These are phyloP conservation scores for Strongylocentrotus purpuratus DNA, from an alignment of 35 echinoderm and acorn worm genomes.

Conservation along the genomic window DNA sequence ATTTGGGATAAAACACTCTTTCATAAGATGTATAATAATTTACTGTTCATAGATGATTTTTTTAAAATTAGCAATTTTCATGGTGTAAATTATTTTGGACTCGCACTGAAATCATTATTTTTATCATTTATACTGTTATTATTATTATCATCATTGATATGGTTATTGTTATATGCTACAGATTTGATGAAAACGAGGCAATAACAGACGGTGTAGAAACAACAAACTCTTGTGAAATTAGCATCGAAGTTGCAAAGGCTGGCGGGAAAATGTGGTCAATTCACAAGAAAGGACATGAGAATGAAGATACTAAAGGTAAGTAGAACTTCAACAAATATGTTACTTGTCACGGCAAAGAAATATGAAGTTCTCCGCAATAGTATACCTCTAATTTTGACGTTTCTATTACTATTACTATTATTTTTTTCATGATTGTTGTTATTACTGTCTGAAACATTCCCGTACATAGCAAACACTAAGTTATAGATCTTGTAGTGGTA, in stretches of 20 bases:
- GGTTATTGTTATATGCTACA: not conserved
- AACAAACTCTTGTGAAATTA: slow-evolving; percentile 16
- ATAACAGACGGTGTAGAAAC: slow-evolving; percentile 42
- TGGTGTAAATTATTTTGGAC: too few relatives aligned
- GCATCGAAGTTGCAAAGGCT: slow-evolving; percentile 26
- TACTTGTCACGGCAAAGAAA: too few relatives aligned
- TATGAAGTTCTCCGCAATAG: too few relatives aligned
- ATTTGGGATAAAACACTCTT: too few relatives aligned
- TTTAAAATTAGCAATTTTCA: too few relatives aligned
- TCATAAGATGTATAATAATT: too few relatives aligned
- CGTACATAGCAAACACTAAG: not conserved
- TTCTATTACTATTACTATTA: not conserved
- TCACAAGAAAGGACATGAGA: not conserved
- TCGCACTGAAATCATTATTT: too few relatives aligned
- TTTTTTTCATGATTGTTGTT: not conserved
- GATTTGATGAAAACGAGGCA: slow-evolving; percentile 27
- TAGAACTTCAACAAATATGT: not conserved
- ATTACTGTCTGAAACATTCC: not conserved
- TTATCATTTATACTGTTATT: not conserved
- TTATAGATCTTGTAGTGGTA: not conserved
- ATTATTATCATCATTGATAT: not conserved
- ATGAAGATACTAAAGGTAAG: not conserved
- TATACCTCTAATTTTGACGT: too few relatives aligned
- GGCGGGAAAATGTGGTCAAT: slow-evolving; percentile 31
- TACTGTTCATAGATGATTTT: too few relatives aligned